Conservation (phyloP, 2,113 vertebrate genomes). For the Stomatorhinus ivindoensis region DNA sequence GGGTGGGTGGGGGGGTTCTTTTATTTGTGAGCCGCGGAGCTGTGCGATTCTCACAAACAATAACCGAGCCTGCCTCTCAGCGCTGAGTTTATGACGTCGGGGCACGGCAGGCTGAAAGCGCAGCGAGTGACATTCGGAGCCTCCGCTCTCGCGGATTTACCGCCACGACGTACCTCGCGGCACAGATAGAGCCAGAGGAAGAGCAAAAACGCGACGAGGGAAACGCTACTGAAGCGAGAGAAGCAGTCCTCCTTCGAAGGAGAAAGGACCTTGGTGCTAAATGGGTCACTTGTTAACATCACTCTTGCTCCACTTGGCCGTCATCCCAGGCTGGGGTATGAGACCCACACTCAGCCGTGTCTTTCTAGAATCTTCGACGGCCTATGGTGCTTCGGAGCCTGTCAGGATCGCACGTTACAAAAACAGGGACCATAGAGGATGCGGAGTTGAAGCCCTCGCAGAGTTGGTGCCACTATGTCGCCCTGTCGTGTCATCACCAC, state of each 20-base stretch:
- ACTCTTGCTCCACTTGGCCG: background rate
- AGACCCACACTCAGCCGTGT: background rate
- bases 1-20: too few species aligned
- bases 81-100: background rate
- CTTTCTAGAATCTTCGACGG: background rate
- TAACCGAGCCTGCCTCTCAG: background rate
- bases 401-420: background rate
- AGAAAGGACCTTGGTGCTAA: background rate
- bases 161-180: background rate
- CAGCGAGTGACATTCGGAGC: background rate
- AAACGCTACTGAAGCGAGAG: background rate
- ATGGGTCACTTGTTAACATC: constrained; percentile 18
- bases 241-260: background rate
- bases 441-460: background rate
- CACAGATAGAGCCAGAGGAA: background rate
- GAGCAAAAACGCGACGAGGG: background rate
- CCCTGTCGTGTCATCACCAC: constrained; percentile 5
- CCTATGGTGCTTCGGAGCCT: background rate
- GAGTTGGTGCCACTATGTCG: background rate
- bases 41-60: constrained; percentile 1
- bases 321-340: background rate
- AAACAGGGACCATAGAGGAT: background rate
- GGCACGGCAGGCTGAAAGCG: background rate
- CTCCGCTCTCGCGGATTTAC: background rate
- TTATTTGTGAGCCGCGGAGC: background rate